Conservation (phyloP, 2,888 invertebrate genomes). For the Metopia argyrocephala region DNA sequence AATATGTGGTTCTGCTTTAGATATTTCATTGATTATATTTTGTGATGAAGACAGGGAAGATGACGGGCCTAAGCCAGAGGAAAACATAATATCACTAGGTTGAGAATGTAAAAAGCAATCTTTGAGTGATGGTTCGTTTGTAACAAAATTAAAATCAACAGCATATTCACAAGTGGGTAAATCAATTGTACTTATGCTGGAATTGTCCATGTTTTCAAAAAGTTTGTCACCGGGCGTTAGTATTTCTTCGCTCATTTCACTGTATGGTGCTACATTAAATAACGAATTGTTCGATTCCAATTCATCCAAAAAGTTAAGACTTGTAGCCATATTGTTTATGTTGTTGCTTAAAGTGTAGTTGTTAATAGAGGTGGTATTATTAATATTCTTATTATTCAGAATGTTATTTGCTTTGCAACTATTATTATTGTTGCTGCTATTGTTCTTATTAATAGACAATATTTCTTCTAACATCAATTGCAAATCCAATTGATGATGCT, state of each 20-base stretch:
- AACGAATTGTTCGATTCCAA: too few relatives aligned
- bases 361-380: conserved; percentile 24
- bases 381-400: conserved; percentile 29
- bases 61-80: conserved; percentile 14
- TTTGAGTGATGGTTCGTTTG: conserved; percentile 41
- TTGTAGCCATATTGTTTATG: conserved; percentile 31
- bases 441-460: conserved; percentile 54
- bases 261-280: conserved; percentile 57
- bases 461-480: conserved; percentile 64
- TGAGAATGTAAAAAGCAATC: conserved; percentile 44
- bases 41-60: conserved; percentile 40
- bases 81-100: conserved; percentile 48
- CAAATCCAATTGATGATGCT: conserved; percentile 67
- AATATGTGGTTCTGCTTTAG: conserved; percentile 55
- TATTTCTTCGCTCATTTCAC: conserved; percentile 1
- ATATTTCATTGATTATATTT: conserved; percentile 42
- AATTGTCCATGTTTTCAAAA: conserved; percentile 42
- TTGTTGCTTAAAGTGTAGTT: conserved; percentile 35
- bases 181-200: conserved; percentile 27
- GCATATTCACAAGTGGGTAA: conserved; percentile 55
- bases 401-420: conserved; percentile 10
- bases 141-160: conserved; percentile 57
- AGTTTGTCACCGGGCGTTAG: conserved; percentile 50
- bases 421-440: conserved; percentile 52
- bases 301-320: conserved; percentile 28